Base-by-base conservation (phyloP, 2,113 vertebrate species). In the Scomber japonicus region DNA sequence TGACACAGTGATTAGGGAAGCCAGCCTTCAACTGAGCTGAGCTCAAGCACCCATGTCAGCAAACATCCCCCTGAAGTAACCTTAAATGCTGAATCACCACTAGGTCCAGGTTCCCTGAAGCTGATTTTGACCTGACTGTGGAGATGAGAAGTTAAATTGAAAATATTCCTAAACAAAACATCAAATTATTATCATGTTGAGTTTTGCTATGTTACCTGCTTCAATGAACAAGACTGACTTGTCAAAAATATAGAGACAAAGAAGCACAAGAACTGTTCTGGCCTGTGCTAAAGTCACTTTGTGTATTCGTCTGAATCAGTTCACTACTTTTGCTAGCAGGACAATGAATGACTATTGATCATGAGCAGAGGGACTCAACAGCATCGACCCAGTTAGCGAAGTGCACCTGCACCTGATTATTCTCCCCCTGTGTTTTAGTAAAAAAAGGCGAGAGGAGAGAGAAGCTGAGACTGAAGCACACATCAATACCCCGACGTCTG, bases 11-110 rank as follows among this genome's bases (percentile, higher is more conserved):
- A 82, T 82, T 80, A 78, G 19, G 31, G 68, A 61, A 68, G 68
- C 48, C 51, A 63, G 65, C 27, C 56, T 83, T 83, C 40, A 74
- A 55, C 31, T 54, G 51, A 70, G 44, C 63, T 27, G 61, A 74
- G 51, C 48, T 77, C 55, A 50, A 63, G 84, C 46, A 67, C 35
- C 17, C 49, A 50, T 70, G 45, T 79, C 78, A 82, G 65, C 45
- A 64, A 80, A 69, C 67, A 83, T 53, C 49, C 66, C 53, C 21
- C 75, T 70, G 5, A 82, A 77, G 70, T 76, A 44, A 76, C 65
- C 56, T 63, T 49, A 67, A 40, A 76, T 24, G 72, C 50, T 67
- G 46, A 75, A 79, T 71, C 56, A 73, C 51, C 5, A 31, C 31
- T 64, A 65, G 40, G 19, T 50, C 46, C 75, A 63, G 54, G 56